Percentiles rank a stretch among this genome's conserved stretches.
Evolutionary conservation across 2,797 vertebrate species (phyloP).

Genomic region (Morus bassanus): DNA sequence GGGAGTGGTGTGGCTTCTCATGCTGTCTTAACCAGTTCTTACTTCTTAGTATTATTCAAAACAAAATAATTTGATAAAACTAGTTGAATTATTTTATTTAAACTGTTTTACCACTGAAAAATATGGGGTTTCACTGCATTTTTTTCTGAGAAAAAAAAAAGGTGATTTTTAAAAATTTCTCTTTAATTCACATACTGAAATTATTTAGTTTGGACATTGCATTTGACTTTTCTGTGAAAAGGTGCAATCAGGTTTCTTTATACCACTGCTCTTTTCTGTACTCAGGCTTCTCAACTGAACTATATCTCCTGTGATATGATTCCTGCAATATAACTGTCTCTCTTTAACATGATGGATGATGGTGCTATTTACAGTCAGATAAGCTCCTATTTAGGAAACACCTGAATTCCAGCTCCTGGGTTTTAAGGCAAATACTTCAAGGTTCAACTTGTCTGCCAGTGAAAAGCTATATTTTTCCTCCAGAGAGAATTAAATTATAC

Average conservation of each 20-base stretch:
- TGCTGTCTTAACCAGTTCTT: neutral
- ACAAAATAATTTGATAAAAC: neutral
- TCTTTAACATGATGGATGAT: neutral
- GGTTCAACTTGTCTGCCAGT: neutral
- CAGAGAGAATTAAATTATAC: neutral
- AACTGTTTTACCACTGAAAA: neutral
- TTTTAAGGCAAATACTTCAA: neutral
- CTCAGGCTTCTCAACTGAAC: neutral
- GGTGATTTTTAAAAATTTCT: neutral
- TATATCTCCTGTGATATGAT: neutral
- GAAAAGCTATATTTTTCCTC: neutral
- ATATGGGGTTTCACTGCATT: neutral
- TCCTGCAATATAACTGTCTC: neutral
- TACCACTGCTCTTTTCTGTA: neutral
- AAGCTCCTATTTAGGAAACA: neutral
- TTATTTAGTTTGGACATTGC: neutral
- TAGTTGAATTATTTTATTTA: neutral
- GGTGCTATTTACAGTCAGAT: neutral
- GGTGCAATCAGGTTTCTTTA: neutral
- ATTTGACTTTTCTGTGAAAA: neutral
- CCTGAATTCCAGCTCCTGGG: neutral
- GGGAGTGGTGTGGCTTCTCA: accelerated
- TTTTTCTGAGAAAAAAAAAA: neutral
- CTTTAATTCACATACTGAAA: neutral
- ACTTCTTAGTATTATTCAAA: neutral